Conservation (phyloP, 1,140 invertebrate species). For the Hylyphantes graminicola region DNA sequence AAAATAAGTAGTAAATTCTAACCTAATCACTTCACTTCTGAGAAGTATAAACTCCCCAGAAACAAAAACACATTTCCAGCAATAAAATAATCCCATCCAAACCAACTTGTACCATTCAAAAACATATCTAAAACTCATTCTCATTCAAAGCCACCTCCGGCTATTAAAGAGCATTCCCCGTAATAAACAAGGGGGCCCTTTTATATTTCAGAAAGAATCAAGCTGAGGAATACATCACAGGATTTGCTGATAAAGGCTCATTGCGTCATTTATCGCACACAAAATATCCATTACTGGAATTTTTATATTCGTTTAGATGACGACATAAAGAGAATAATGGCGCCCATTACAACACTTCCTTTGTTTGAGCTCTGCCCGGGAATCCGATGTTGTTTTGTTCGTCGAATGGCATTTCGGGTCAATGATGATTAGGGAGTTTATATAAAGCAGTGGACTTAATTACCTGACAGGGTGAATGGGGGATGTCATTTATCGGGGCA, state of each 20-base stretch:
- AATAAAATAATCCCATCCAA: no score
- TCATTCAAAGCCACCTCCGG: no score
- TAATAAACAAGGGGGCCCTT: no score
- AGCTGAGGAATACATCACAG: constrained; percentile 11
- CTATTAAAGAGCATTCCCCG: no score
- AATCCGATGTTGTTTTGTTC: not conserved
- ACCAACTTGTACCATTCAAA: no score
- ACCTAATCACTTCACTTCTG: no score
- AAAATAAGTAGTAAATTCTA: no score
- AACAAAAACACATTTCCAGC: no score
- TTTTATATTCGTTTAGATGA: constrained; percentile 36
- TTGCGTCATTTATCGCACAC: constrained; percentile 37
- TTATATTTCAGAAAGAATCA: not conserved
- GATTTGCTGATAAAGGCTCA: constrained; percentile 42
- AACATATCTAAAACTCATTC: no score
- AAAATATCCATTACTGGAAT: constrained; percentile 50
- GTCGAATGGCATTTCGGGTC: not conserved
- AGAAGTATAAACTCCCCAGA: no score
- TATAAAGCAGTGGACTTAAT: not conserved
- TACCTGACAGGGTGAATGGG: no score
- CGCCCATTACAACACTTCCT: constrained; percentile 20
- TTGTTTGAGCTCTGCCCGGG: constrained; percentile 16
- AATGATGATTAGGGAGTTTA: constrained; percentile 21
- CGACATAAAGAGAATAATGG: constrained; percentile 36
- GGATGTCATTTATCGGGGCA: no score